Conservation (phyloP, 2,888 invertebrate species). For the Epistrophella euchroma region DNA sequence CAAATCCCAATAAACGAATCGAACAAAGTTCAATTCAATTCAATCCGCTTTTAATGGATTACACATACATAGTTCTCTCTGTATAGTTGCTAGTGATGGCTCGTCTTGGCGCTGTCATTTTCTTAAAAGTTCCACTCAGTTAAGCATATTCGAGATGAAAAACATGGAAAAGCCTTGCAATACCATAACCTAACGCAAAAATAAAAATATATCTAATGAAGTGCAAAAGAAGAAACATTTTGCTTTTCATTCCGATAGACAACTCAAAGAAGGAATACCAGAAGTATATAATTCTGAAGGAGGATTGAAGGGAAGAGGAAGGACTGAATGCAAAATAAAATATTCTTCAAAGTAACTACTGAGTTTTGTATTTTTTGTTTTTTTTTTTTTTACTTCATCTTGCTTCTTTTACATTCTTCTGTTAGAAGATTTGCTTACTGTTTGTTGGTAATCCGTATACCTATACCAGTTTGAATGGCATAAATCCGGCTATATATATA, state of each 20-base stretch:
- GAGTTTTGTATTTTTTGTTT: not conserved
- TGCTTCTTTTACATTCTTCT: not conserved
- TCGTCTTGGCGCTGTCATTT: conserved; percentile 24
- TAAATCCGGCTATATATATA: conserved; percentile 17
- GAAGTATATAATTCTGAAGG: not conserved
- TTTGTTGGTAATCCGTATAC: conserved; percentile 27
- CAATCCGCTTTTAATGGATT: conserved; percentile 25
- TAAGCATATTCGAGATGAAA: conserved; percentile 19
- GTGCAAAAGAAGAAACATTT: conserved; percentile 21
- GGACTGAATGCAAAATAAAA: conserved; percentile 31
- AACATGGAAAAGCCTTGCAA: conserved; percentile 23
- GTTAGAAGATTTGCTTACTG: conserved; percentile 35
- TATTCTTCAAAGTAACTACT: conserved; percentile 27
- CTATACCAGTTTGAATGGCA: conserved; percentile 28
- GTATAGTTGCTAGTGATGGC: not conserved
- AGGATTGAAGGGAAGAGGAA: not conserved
- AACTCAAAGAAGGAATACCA: not conserved
- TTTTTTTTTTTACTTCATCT: not conserved
- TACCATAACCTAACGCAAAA: conserved; percentile 36
- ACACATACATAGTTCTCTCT: conserved; percentile 7
- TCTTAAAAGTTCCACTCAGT: conserved; percentile 41
- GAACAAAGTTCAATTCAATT: conserved; percentile 38
- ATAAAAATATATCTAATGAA: conserved; percentile 45
- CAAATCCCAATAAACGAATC: conserved; percentile 40
- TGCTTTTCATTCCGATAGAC: conserved; percentile 11